A percentile compares a stretch with the other conserved stretches of the same genome.
Evolutionary conservation across 2,113 vertebrate genomes (phyloP).

Genomic region (Chaetorhynchus papuensis): DNA sequence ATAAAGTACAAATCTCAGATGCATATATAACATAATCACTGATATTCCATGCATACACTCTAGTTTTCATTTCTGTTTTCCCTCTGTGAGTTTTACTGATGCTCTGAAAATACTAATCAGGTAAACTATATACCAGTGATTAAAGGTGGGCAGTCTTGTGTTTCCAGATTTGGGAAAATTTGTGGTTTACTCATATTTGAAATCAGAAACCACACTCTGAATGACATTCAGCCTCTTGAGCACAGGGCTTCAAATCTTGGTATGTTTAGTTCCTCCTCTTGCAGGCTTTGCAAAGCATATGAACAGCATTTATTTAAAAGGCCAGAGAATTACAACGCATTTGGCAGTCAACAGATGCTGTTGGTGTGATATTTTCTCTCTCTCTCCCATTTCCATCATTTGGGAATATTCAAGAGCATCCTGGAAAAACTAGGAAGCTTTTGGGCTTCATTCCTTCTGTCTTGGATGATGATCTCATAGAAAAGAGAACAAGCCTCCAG

Average conservation of each 20-base stretch:
- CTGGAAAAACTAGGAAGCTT: neutral
- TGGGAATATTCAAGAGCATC: neutral
- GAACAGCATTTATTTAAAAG: constrained; percentile 18
- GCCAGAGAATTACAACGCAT: neutral
- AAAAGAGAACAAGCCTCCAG: neutral
- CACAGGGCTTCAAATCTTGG: neutral
- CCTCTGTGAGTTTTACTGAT: constrained; percentile 8
- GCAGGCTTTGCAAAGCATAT: neutral
- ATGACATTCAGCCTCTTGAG: neutral
- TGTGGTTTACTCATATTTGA: neutral
- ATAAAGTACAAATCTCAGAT: constrained; percentile 40
- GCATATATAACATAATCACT: constrained; percentile 22
- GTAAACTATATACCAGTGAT: neutral
- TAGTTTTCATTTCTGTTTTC: neutral
- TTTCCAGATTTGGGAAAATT: neutral
- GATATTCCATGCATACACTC: neutral
- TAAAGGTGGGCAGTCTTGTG: neutral
- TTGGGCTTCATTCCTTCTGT: neutral
- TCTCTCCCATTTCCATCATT: neutral
- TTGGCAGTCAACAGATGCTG: neutral
- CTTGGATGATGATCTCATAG: neutral
- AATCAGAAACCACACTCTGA: neutral
- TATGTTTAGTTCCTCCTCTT: neutral
- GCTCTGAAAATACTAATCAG: neutral
- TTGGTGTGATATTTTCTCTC: neutral